Percentiles rank a stretch among this genome's conserved stretches.
Evolutionary conservation across 1,140 invertebrate species (phyloP).

Genomic region (Venturia canescens): DNA sequence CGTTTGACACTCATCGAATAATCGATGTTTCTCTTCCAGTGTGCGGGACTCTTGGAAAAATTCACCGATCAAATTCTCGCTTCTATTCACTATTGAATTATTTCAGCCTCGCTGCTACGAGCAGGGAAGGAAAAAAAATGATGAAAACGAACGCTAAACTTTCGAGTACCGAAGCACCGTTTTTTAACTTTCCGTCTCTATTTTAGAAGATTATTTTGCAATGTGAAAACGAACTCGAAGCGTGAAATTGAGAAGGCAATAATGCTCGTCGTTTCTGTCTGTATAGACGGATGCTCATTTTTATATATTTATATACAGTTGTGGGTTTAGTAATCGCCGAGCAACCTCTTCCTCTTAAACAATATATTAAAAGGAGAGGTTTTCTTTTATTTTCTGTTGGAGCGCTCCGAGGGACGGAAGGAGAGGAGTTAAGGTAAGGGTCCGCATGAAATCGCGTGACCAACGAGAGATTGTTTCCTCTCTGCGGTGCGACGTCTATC

Average conservation of each 20-base stretch:
- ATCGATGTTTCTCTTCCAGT: too few species aligned
- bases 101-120: too few species aligned
- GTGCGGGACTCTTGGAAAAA: too few species aligned
- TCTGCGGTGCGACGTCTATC: conserved; percentile 7
- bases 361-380: conserved; percentile 18
- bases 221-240: conserved; percentile 27
- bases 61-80: too few species aligned
- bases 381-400: neutral
- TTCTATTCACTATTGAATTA: too few species aligned
- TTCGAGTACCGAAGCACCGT: neutral
- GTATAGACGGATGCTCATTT: neutral
- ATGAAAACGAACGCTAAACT: conserved; percentile 11
- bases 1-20: too few species aligned
- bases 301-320: conserved; percentile 1
- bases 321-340: conserved; percentile 13
- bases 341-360: conserved; percentile 42
- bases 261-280: conserved; percentile 5
- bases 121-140: neutral
- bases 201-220: conserved; percentile 22
- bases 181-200: conserved; percentile 12
- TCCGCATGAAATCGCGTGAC: conserved; percentile 11
- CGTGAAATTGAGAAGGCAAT: conserved; percentile 31
- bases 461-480: conserved; percentile 1
- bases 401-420: neutral
- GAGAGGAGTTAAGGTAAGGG: neutral